Percentiles rank a stretch among this genome's conserved stretches.
phyloP scores from a whole-genome alignment of 2,888 invertebrate genomes.

The Agriotes lineatus region DNA sequence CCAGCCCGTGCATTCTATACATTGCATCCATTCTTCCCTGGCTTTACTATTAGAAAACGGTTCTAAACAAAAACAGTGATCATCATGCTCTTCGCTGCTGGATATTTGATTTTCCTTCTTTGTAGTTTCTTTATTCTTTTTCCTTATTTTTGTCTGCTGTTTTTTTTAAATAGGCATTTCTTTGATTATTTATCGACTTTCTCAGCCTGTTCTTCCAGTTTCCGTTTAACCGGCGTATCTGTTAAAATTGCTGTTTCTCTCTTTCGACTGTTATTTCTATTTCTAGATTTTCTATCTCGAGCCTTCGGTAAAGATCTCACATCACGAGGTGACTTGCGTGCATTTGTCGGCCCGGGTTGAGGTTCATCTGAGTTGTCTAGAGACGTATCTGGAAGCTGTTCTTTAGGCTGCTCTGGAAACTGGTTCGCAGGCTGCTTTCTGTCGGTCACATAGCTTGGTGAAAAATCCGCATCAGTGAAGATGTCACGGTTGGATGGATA shows the following conservation, averaged over 20 bases:
- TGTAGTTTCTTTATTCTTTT: not conserved
- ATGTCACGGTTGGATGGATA: conserved; percentile 39
- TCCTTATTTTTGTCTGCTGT: not conserved
- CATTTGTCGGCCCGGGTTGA: not conserved
- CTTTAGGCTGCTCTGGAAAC: too few species aligned
- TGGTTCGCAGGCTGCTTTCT: not conserved
- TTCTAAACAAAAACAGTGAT: not conserved
- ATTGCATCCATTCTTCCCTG: conserved; percentile 9
- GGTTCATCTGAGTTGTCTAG: too few species aligned
- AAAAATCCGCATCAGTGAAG: conserved; percentile 47
- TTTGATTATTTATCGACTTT: too few species aligned
- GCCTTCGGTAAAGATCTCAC: not conserved
- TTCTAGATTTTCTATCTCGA: not conserved
- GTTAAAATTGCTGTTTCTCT: not conserved
- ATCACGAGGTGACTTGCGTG: not conserved
- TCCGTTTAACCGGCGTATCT: too few species aligned
- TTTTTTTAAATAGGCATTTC: not conserved
- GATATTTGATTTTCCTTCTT: not conserved
- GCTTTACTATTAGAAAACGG: conserved; percentile 5
- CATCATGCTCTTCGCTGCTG: conserved; percentile 4
- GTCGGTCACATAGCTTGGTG: conserved; percentile 21
- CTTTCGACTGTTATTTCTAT: not conserved
- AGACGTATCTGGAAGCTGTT: too few species aligned
- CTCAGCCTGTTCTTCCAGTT: too few species aligned
- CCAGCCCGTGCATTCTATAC: conserved; percentile 5